A percentile compares a stretch with the other conserved stretches of the same genome.
Evolutionary conservation across 92 coral and sea anemone species (phyloP).

Genomic region (Meandrina meandrites): DNA sequence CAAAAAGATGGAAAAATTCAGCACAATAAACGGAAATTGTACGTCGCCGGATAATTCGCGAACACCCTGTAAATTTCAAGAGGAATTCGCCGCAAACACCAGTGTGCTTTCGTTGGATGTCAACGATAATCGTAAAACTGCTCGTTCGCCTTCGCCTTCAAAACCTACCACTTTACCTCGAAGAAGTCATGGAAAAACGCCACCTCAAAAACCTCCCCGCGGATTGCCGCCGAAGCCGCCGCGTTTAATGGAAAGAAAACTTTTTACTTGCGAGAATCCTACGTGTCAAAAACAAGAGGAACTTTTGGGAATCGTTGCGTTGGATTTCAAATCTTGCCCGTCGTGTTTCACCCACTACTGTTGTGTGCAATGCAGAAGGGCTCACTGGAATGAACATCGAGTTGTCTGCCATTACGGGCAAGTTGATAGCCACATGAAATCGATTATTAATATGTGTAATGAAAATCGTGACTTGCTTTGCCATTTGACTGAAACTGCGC

Average conservation of each 20-base stretch:
- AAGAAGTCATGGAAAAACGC: slow-evolving; percentile 62
- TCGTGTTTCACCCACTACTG: slow-evolving; percentile 98
- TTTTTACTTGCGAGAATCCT: slow-evolving; percentile 90
- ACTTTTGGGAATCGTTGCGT: slow-evolving; percentile 89
- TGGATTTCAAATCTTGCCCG: slow-evolving; percentile 94
- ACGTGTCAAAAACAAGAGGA: slow-evolving; percentile 90
- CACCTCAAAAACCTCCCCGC: slow-evolving; percentile 91
- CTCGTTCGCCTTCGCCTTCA: slow-evolving; percentile 37
- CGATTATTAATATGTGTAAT: slow-evolving; percentile 72
- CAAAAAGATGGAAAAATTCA: slow-evolving; percentile 28
- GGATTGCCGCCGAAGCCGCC: slow-evolving; percentile 97
- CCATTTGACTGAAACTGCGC: slow-evolving; percentile 78
- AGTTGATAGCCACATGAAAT: slow-evolving; percentile 86
- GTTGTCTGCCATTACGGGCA: slow-evolving; percentile 88
- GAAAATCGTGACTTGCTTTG: slow-evolving; percentile 56
- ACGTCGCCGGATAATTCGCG: slow-evolving; percentile 50
- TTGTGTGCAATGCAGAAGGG: slow-evolving; percentile 82
- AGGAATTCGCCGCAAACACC: slow-evolving; percentile 38
- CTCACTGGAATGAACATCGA: slow-evolving; percentile 91
- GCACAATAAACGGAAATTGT: slow-evolving; percentile 37
- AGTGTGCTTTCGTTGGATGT: slow-evolving; percentile 57
- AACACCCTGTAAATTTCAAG: slow-evolving; percentile 31
- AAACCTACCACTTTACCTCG: slow-evolving; percentile 84
- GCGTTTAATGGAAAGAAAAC: slow-evolving; percentile 88
- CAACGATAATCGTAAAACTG: slow-evolving; percentile 60